phyloP scores from a whole-genome alignment of 2,113 vertebrate genomes.

The Zosterops borbonicus region DNA sequence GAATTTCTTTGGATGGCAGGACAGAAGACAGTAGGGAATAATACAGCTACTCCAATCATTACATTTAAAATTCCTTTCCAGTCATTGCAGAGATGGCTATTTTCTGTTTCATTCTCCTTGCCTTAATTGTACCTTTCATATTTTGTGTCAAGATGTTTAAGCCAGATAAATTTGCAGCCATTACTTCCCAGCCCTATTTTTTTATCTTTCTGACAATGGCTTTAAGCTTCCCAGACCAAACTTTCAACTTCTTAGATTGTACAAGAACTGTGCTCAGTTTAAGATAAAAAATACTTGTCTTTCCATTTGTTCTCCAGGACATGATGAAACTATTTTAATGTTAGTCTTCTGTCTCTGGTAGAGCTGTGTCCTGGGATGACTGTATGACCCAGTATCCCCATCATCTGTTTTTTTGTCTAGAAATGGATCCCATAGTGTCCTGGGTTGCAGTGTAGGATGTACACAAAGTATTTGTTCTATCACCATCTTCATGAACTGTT shows the following conservation, averaged over 20 bases:
- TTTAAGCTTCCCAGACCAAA: not conserved
- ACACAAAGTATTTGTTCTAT: no score
- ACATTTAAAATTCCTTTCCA: not conserved
- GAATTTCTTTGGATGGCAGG: not conserved
- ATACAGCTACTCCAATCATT: not conserved
- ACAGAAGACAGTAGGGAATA: not conserved
- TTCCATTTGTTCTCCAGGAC: not conserved
- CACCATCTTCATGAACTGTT: no score
- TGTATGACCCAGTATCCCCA: not conserved
- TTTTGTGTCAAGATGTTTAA: not conserved
- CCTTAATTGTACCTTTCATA: not conserved
- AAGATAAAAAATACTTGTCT: not conserved
- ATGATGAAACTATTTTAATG: not conserved
- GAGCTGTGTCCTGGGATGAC: not conserved
- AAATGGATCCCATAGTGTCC: not conserved
- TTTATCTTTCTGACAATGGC: not conserved
- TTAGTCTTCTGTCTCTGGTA: not conserved
- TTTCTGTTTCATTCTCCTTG: not conserved
- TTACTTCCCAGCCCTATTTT: not conserved
- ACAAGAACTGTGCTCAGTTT: not conserved
- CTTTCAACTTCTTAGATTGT: not conserved
- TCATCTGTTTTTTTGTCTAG: not conserved
- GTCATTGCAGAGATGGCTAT: not conserved
- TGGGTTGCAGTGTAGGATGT: no score
- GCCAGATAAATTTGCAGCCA: not conserved